Base-by-base conservation (phyloP, 2,113 vertebrate species). In the Emydocephalus ijimae region DNA sequence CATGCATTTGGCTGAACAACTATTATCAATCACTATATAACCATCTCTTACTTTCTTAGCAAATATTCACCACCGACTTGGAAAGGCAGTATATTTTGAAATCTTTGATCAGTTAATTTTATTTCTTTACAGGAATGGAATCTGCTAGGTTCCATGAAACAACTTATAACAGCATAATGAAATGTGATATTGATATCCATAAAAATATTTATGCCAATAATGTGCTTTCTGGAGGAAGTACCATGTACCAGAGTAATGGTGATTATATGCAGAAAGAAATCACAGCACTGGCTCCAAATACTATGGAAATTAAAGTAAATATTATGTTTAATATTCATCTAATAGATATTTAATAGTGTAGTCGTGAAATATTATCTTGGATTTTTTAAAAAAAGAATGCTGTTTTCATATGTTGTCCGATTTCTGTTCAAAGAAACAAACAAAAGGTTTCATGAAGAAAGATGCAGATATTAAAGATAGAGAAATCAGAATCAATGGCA, bases 221-320 rank as follows among this genome's bases (percentile, higher is more conserved):
- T 0, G 96, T 98, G 56, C 97, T 98, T 91, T 98, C 98, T 3
- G 98, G 98, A 24, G 98, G 98, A 85, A 97, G 98, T 92, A 98
- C 97, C 6, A 97, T 98, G 98, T 98, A 98, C 94, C 98, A 98
- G 5, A 98, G 98, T 1, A 98, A 98, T 94, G 98, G 98, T 0
- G 98, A 98, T 96, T 97, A 97, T 15, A 97, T 98, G 98, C 98
- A 98, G 95, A 98, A 98, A 94, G 98, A 98, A 96, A 98, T 98
- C 95, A 98, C 98, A 0, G 98, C 98, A 26, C 95, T 98, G 94
- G 97, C 98, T 39, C 39, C 39, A 39, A 39, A 39, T 39, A 39
- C 39, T 39, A 39, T 43, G 98, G 98, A 98, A 96, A 98, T 98
- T 93, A 98, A 98, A 97, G 98, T 98, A 85, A 98, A 98, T 97